Base-by-base conservation (phyloP, 2,888 invertebrate species). In the Dilophus febrilis region DNA sequence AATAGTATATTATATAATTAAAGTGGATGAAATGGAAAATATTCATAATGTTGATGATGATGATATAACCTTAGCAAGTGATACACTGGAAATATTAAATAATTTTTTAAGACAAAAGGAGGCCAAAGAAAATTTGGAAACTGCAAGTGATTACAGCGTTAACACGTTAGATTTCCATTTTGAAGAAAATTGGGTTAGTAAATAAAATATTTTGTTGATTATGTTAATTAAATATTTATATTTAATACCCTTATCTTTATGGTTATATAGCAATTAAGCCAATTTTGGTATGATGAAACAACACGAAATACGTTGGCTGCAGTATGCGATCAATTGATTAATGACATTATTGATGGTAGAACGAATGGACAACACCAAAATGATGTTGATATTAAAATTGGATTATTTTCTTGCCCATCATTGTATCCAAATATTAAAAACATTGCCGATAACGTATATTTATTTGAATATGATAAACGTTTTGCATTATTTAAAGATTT, bases 211-310 rank as follows among this genome's bases (percentile, higher is more conserved):
- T 18, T 33, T 31, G 37, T 35, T 40, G 26, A 5, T 7, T 31
- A 16, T 17, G 37, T 37, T 28, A 27, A 33, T 17, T 37, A 28
- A 29, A 17, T n/a, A 16, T 14, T 17, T 3, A 4, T 27, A 18
- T 13, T 26, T 13, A 36, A 13, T 19, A 29, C n/a, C 7, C 14
- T 27, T 5, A n/a, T 26, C n/a, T 22, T 26, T 13, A 10, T 26
- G 3, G 11, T 11, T 13, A 22, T 16, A 45, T 59, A 90, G 92
- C 90, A 95, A 86, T 64, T 95, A 31, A 92, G 92, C 55, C 95
- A 95, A 63, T 95, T 97, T 66, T 97, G 95, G 95, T 97, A 97
- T 54, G 77, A 83, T 52, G 77, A 84, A 31, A 58, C 67, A 3
- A 95, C 95, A 0, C 77, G 85, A 32, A 64, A 71, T 22, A 59